These are phyloP conservation scores for Rallus limicola DNA, from an alignment of 2,113 vertebrate genomes.

Conservation along the genomic window DNA sequence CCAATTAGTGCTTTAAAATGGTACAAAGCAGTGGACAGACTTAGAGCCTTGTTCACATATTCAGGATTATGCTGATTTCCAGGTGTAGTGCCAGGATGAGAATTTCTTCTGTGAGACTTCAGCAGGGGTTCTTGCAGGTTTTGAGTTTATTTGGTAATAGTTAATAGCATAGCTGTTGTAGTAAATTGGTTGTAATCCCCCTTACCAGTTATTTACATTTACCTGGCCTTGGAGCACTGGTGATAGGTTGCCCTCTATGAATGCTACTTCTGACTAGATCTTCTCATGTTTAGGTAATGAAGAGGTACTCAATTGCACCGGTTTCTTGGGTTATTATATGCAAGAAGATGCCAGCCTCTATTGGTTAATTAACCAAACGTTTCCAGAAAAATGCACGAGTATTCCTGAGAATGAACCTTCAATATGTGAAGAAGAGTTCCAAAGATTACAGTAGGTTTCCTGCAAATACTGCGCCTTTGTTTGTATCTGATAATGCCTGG, in stretches of 20 bases:
- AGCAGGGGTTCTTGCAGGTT: neutral
- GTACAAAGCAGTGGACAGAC: neutral
- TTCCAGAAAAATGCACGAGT: slow-evolving; percentile 19
- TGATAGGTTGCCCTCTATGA: neutral
- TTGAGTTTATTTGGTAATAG: neutral
- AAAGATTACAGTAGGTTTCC: slow-evolving; percentile 49
- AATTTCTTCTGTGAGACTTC: neutral
- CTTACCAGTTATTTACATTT: neutral
- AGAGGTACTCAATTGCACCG: slow-evolving; percentile 74
- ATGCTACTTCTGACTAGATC: neutral
- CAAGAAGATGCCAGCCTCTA: slow-evolving; percentile 43
- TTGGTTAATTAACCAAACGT: slow-evolving; percentile 42
- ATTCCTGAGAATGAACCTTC: neutral
- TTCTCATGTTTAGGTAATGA: slow-evolving; percentile 67
- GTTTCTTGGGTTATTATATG: slow-evolving; percentile 42
- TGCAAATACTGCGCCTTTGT: neutral
- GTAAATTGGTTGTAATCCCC: neutral
- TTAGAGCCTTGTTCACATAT: neutral
- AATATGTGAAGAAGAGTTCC: slow-evolving; percentile 49
- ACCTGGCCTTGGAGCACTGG: neutral
- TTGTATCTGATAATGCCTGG: neutral
- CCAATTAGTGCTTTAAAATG: neutral
- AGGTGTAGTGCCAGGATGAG: neutral
- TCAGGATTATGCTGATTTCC: neutral
- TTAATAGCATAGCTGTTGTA: neutral